Evolutionary conservation across 2,888 invertebrate genomes (phyloP).

Genomic region (Dendrolimus pini): DNA sequence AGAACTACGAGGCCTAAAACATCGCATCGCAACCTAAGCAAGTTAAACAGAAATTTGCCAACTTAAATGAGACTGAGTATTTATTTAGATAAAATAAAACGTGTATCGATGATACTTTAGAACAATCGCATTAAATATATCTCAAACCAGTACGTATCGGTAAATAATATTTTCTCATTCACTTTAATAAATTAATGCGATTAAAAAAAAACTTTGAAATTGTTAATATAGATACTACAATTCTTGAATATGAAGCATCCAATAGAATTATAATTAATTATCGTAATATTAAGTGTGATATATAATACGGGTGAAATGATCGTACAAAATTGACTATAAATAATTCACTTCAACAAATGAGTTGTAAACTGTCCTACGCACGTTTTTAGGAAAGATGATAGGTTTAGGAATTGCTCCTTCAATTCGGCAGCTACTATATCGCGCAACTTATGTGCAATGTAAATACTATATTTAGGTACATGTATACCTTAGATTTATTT

Average conservation of each 20-base stretch:
- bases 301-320: conserved; percentile 38
- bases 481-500: conserved; percentile 38
- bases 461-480: conserved; percentile 56
- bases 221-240: conserved; percentile 7
- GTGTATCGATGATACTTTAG: conserved; percentile 38
- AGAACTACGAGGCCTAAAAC: conserved; percentile 80
- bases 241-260: conserved; percentile 22
- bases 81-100: conserved; percentile 61
- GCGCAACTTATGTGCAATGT: conserved; percentile 57
- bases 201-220: conserved; percentile 20
- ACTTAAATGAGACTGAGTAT: conserved; percentile 71
- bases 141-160: neutral
- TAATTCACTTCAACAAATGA: conserved; percentile 32
- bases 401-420: conserved; percentile 48
- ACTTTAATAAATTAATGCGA: conserved; percentile 26
- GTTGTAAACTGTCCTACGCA: conserved; percentile 44
- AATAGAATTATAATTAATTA: conserved; percentile 11
- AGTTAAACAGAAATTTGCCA: conserved; percentile 51
- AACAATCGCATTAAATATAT: conserved; percentile 24
- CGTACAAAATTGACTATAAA: conserved; percentile 73
- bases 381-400: conserved; percentile 14
- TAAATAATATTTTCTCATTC: neutral
- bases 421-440: conserved; percentile 61
- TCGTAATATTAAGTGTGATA: neutral
- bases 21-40: conserved; percentile 75